These are phyloP conservation scores for Calliopsis andreniformis DNA, from an alignment of 1,140 invertebrate species.

Conservation along the genomic window DNA sequence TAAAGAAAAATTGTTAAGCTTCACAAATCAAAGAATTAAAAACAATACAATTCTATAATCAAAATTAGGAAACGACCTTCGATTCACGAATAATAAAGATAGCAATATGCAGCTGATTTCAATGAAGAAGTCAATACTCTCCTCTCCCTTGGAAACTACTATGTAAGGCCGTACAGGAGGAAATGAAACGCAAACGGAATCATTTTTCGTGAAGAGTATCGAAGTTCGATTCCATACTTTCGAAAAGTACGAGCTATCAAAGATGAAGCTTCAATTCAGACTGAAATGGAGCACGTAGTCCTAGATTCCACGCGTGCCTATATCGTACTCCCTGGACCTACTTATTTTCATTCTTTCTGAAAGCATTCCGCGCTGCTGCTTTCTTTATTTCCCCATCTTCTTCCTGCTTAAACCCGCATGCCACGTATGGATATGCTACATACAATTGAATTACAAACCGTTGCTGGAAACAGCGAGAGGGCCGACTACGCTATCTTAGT, in stretches of 20 bases:
- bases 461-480: neutral
- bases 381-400: conserved; percentile 37
- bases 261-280: conserved; percentile 36
- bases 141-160: neutral
- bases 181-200: conserved; percentile 3
- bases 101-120: neutral
- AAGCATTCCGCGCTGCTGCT: conserved; percentile 24
- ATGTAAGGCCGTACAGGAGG: neutral
- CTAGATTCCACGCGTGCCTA: conserved; percentile 39
- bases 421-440: conserved; percentile 28
- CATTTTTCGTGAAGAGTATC: neutral
- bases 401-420: conserved; percentile 42
- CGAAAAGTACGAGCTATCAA: conserved; percentile 27
- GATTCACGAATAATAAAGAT: too few species aligned
- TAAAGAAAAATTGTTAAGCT: too few species aligned
- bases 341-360: conserved; percentile 25
- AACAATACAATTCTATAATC: too few species aligned
- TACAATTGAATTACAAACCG: conserved; percentile 34
- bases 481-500: conserved; percentile 1
- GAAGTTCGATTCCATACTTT: conserved; percentile 12
- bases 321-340: conserved; percentile 29
- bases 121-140: neutral
- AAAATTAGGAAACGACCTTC: too few species aligned
- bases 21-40: too few species aligned
- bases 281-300: conserved; percentile 39